Evolutionary conservation across 92 coral and sea anemone genomes (phyloP).

Genomic region (Palythoa heliodiscus): DNA sequence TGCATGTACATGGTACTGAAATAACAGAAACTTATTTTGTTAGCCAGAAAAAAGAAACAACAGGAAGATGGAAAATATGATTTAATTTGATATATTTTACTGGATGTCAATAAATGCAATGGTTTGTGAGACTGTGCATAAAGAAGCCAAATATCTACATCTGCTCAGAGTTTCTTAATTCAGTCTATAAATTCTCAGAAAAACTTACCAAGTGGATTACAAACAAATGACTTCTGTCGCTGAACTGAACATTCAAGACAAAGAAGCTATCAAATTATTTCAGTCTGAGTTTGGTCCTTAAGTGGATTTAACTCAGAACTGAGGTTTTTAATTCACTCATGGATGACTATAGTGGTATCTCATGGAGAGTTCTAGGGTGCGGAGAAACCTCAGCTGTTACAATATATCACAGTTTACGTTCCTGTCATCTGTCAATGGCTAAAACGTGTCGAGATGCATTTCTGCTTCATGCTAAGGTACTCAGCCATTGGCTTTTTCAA

Average conservation of each 20-base stretch:
- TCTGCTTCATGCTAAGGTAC: conserved; percentile 72
- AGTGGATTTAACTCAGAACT: not conserved
- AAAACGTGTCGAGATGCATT: conserved; percentile 65
- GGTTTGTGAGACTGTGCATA: not conserved
- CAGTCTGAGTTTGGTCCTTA: no score
- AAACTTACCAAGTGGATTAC: not conserved
- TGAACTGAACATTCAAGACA: not conserved
- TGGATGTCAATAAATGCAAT: not conserved
- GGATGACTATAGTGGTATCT: conserved; percentile 59
- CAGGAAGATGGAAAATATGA: not conserved
- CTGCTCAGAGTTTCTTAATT: not conserved
- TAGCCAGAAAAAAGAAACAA: not conserved
- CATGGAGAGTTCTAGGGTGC: conserved; percentile 53
- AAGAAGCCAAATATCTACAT: not conserved
- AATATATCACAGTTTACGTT: conserved; percentile 61
- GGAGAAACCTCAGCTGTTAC: conserved; percentile 38
- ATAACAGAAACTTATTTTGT: not conserved
- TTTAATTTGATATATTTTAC: not conserved
- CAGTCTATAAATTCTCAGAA: not conserved
- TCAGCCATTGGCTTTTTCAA: not conserved
- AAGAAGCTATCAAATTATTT: not conserved
- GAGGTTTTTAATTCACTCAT: not conserved
- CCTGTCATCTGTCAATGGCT: conserved; percentile 55
- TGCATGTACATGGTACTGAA: not conserved
- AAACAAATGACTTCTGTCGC: not conserved